Base-by-base conservation (phyloP, 2,888 invertebrate genomes). In the Epinotia ramella region DNA sequence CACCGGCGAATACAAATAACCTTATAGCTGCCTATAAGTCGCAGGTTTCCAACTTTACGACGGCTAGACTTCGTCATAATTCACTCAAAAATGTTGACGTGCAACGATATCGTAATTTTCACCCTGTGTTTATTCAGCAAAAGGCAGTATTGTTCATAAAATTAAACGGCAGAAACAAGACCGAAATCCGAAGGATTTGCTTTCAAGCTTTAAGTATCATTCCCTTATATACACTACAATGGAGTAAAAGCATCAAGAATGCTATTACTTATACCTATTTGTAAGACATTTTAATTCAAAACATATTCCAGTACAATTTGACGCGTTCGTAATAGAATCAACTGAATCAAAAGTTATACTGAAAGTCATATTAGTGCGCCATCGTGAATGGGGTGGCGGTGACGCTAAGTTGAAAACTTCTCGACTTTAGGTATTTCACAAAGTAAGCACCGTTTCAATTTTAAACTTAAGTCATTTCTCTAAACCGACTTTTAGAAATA, bases 91-190 rank as follows among this genome's bases (percentile, higher is more conserved):
- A 76, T 24, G 72, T 69, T 57, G 65, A 63, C 33, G 72, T 65
- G 33, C 28, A 63, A 69, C 66, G 73, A 62, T 46, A 60, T 69
- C 60, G 28, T 59, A 81, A 83, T 84, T 82, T 81, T 76, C 77
- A 73, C 79, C 79, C 74, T 72, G 74, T 62, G 77, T 77, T 71
- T 78, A 81, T 80, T 80, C 79, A 79, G 69, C 73, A 74, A 67
- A 71, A 65, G 66, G 56, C 76, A 78, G 80, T 82, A 82, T 83
- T 84, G 81, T 82, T 70, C 78, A 78, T 73, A 79, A 83, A 87
- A 86, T 87, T 80, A 85, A 84, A 86, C 78, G 87, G 86, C 87
- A 84, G 70, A 78, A 78, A 77, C 84, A 87, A 79, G 76, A 79
- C 59, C 18, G 56, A 40, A 46, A 20, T 59, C 24, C 11, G 44